Percentiles rank a stretch among this genome's conserved stretches.
phyloP scores from a whole-genome alignment of 2,113 vertebrate genomes.

The Heterotis niloticus region DNA sequence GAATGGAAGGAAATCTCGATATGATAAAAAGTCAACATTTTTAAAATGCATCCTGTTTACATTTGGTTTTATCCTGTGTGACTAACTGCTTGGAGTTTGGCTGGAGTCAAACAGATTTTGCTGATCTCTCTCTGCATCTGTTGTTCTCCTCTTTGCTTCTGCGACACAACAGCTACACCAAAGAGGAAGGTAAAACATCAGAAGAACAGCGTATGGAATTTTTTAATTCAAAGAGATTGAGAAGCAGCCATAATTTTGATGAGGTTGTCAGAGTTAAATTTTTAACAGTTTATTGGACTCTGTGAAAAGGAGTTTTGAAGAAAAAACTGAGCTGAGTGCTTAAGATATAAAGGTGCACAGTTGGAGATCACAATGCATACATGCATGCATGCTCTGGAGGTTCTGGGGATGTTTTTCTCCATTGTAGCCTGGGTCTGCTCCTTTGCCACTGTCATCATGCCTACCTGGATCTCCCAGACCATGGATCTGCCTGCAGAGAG shows the following conservation, averaged over 20 bases:
- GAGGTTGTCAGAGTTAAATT: neutral
- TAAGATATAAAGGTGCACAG: neutral
- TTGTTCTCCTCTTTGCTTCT: neutral
- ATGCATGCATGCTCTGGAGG: constrained; percentile 18
- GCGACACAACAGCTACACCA: neutral
- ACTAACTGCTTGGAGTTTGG: neutral
- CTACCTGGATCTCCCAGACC: constrained; percentile 45
- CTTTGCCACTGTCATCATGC: constrained; percentile 41
- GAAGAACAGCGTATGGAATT: neutral
- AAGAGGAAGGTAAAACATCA: neutral
- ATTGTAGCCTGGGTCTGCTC: constrained; percentile 42
- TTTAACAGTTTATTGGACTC: neutral
- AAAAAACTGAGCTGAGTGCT: too few species aligned
- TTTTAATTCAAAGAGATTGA: neutral
- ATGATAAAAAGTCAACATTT: constrained; percentile 11
- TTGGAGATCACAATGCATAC: constrained; percentile 9
- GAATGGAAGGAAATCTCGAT: neutral
- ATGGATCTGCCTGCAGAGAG: constrained; percentile 45
- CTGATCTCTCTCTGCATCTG: constrained; percentile 33
- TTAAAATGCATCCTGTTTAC: constrained; percentile 39
- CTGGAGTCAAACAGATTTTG: constrained; percentile 36
- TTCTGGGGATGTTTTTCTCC: constrained; percentile 25
- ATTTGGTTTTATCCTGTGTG: constrained; percentile 34
- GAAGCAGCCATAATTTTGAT: neutral
- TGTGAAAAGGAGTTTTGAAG: neutral